phyloP scores from a whole-genome alignment of 2,113 vertebrate species.

The Pterocles orientalis region DNA sequence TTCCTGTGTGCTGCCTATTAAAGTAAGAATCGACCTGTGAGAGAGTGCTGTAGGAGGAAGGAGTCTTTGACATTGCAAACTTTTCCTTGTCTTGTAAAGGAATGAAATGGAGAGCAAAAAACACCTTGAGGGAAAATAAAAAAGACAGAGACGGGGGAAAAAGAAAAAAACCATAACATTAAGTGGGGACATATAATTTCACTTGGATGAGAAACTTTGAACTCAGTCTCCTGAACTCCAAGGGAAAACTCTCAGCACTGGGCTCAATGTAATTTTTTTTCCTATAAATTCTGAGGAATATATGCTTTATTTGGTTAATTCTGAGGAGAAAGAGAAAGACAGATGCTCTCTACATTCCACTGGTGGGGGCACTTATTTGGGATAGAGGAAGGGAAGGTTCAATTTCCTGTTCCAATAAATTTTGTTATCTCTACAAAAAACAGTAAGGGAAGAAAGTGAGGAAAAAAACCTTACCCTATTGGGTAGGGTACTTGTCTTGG shows the following conservation, averaged over 20 bases:
- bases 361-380: neutral
- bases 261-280: neutral
- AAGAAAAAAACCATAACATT: neutral
- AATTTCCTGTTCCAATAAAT: neutral
- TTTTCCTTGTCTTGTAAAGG: neutral
- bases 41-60: neutral
- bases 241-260: neutral
- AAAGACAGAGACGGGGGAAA: neutral
- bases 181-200: neutral
- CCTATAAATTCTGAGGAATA: neutral
- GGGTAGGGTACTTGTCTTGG: neutral
- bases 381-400: neutral
- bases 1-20: neutral
- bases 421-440: neutral
- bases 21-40: neutral
- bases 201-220: neutral
- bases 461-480: neutral
- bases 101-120: neutral
- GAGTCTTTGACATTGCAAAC: neutral
- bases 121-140: accelerated
- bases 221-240: neutral
- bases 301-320: neutral
- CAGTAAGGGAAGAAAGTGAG: neutral
- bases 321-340: neutral
- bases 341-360: neutral